These are phyloP conservation scores for Chelon labrosus DNA, from an alignment of 2,797 vertebrate species.

Conservation along the genomic window DNA sequence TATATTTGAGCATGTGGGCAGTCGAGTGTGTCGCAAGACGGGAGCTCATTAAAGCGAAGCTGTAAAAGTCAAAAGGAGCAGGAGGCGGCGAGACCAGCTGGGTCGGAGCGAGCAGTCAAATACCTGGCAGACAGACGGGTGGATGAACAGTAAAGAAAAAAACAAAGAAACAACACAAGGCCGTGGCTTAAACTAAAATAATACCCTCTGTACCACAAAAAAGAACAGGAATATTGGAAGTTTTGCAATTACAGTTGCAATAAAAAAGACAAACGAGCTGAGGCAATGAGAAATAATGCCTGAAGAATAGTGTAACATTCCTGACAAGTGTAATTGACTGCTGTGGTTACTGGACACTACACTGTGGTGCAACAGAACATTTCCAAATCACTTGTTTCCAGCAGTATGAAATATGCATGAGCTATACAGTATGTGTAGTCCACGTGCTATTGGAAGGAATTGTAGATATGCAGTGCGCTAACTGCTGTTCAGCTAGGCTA, in stretches of 20 bases:
- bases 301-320: not conserved
- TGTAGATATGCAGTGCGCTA: not conserved
- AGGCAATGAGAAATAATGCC: not conserved
- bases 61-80: slow-evolving; percentile 63
- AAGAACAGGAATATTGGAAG: not conserved
- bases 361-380: not conserved
- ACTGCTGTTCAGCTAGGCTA: no score
- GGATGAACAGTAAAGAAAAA: slow-evolving; percentile 16
- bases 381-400: slow-evolving; percentile 8
- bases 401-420: slow-evolving; percentile 8
- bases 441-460: not conserved
- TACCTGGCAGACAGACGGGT: slow-evolving; percentile 33
- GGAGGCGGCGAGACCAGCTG: slow-evolving; percentile 60
- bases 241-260: slow-evolving; percentile 1
- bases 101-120: slow-evolving; percentile 21
- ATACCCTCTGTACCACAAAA: not conserved
- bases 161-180: slow-evolving; percentile 4
- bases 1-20: slow-evolving; percentile 61
- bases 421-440: not conserved
- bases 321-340: slow-evolving; percentile 4
- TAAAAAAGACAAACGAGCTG: slow-evolving; percentile 6
- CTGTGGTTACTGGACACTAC: slow-evolving; percentile 10
- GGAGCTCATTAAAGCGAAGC: slow-evolving; percentile 72
- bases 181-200: slow-evolving; percentile 9
- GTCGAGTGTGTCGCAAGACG: slow-evolving; percentile 56